Evolutionary conservation across 2,797 vertebrate species (phyloP).

Genomic region (Garrulus glandarius): DNA sequence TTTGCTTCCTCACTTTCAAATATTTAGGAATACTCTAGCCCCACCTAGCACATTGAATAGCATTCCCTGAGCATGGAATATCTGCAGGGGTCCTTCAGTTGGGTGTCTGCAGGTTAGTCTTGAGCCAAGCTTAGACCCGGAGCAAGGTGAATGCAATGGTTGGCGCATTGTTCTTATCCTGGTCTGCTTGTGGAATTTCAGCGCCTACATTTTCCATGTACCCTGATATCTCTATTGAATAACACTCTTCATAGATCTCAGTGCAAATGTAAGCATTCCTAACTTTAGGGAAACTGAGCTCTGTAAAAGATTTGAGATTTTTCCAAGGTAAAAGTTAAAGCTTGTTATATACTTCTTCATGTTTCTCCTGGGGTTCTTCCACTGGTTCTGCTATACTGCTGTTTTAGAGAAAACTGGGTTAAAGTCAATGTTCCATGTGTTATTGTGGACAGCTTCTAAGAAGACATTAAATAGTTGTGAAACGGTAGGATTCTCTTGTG

Average conservation of each 20-base stretch:
- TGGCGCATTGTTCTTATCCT: not conserved
- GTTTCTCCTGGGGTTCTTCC: not conserved
- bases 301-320: not conserved
- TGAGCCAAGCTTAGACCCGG: not conserved
- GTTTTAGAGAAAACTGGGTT: not conserved
- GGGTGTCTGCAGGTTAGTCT: not conserved
- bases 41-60: rapidly evolving
- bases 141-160: not conserved
- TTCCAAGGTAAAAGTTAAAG: not conserved
- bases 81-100: not conserved
- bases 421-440: not conserved
- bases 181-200: not conserved
- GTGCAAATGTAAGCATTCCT: not conserved
- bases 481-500: not conserved
- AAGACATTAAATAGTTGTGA: not conserved
- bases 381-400: not conserved
- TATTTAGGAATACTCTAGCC: not conserved
- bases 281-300: not conserved
- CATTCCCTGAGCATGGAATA: not conserved
- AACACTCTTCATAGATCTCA: not conserved
- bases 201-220: not conserved
- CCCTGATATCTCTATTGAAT: not conserved
- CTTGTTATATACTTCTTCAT: not conserved
- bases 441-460: not conserved
- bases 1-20: not conserved